Evolutionary conservation across 2,113 vertebrate species (phyloP).

Genomic region (Calyptommatus sinebrachiatus): DNA sequence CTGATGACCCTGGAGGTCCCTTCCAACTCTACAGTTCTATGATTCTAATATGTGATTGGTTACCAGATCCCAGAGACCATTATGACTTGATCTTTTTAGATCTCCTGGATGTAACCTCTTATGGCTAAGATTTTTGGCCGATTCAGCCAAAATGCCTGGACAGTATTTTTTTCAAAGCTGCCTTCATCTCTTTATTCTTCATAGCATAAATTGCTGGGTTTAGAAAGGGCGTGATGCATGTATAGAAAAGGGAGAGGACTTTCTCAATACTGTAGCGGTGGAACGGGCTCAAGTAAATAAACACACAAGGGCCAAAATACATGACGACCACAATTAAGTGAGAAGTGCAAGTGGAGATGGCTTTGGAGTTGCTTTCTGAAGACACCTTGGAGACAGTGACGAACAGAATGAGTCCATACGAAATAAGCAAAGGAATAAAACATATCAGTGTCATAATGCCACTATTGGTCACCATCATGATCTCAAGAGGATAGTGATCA

Average conservation of each 20-base stretch:
- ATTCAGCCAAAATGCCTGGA: neutral
- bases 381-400: slow-evolving; percentile 22
- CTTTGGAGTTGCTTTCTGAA: slow-evolving; percentile 15
- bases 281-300: slow-evolving; percentile 34
- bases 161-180: slow-evolving; percentile 27
- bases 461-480: slow-evolving; percentile 51
- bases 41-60: no score
- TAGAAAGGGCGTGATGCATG: slow-evolving; percentile 49
- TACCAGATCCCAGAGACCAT: no score
- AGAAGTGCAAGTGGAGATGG: slow-evolving; percentile 46
- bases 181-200: slow-evolving; percentile 47
- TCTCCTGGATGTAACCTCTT: neutral
- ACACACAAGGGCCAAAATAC: slow-evolving; percentile 28
- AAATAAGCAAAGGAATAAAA: slow-evolving; percentile 45
- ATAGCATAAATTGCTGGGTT: slow-evolving; percentile 51
- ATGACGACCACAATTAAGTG: slow-evolving; percentile 26
- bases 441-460: slow-evolving; percentile 42
- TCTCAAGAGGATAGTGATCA: slow-evolving; percentile 36
- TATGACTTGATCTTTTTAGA: no score
- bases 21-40: no score
- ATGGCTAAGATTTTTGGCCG: neutral
- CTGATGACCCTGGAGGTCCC: no score
- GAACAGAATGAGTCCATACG: slow-evolving; percentile 45
- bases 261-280: slow-evolving; percentile 11
- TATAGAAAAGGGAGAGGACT: slow-evolving; percentile 41